These are phyloP conservation scores for Sebastes cheni DNA, from an alignment of 2,797 vertebrate species.

Conservation along the genomic window DNA sequence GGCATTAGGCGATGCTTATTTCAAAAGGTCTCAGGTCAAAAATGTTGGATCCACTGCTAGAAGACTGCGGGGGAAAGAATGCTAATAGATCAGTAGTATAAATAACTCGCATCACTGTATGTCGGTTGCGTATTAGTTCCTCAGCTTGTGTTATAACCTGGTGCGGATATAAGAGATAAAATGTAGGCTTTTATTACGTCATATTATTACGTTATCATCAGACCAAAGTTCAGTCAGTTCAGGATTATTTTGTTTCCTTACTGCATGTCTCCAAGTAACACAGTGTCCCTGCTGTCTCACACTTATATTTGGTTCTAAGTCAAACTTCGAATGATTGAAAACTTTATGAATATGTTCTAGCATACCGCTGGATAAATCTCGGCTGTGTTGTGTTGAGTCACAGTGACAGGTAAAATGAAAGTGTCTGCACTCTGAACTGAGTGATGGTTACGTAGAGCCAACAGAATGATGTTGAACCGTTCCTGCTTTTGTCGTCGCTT, in stretches of 20 bases:
- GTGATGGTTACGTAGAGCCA: neutral
- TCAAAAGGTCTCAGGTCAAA: neutral
- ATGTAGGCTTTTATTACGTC: neutral
- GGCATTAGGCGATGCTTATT: neutral
- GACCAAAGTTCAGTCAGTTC: neutral
- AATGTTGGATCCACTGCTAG: neutral
- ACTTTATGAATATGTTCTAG: conserved; percentile 4
- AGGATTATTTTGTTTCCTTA: neutral
- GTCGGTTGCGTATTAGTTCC: neutral
- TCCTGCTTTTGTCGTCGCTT: conserved; percentile 14
- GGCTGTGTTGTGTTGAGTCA: neutral
- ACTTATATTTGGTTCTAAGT: neutral
- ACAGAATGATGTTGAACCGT: neutral
- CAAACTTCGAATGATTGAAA: neutral
- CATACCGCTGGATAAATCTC: conserved; percentile 10
- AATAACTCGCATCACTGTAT: neutral
- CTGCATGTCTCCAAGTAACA: neutral
- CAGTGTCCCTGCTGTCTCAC: neutral
- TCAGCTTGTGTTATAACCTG: neutral
- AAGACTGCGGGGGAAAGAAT: neutral
- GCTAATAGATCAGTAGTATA: neutral
- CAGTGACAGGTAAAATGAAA: conserved; percentile 25
- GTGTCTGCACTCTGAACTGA: conserved; percentile 8
- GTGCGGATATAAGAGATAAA: neutral
- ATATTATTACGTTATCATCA: neutral